Conservation (phyloP, 2,797 vertebrate genomes). For the Mus caroli region DNA sequence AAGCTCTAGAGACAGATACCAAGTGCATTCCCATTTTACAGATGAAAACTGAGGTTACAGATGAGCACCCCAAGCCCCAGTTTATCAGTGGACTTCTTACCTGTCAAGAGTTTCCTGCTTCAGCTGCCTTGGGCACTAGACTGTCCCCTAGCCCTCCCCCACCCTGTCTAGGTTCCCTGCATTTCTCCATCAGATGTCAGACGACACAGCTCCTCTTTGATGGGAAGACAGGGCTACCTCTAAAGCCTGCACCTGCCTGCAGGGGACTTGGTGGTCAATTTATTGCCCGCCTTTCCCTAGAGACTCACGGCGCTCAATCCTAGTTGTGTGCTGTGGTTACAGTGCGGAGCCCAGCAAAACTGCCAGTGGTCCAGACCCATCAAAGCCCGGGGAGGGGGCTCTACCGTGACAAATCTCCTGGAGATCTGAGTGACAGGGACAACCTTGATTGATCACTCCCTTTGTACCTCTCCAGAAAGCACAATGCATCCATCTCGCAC, state of each 20-base stretch:
- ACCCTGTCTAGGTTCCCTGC: too few relatives aligned
- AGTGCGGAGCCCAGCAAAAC: not conserved
- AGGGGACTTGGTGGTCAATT: not conserved
- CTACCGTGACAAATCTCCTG: not conserved
- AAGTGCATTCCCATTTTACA: not conserved
- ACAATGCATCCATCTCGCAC: not conserved
- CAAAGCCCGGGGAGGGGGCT: not conserved
- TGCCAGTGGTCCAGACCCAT: not conserved
- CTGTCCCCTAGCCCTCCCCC: not conserved
- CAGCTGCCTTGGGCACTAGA: accelerated
- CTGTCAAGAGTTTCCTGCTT: not conserved
- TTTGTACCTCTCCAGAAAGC: not conserved
- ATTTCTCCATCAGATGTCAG: not conserved
- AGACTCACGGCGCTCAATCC: not conserved
- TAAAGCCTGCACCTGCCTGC: not conserved
- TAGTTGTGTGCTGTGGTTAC: too few relatives aligned
- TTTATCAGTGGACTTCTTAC: not conserved
- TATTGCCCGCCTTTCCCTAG: not conserved
- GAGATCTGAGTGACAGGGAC: not conserved
- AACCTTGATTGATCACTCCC: not conserved
- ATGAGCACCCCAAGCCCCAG: not conserved
- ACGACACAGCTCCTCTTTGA: not conserved
- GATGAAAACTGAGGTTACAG: not conserved
- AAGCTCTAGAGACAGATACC: not conserved
- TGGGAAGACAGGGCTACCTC: not conserved